A percentile compares a stretch with the other conserved stretches of the same genome.
Conservation (phyloP, 35 echinoderm and acorn worm genomes). For the Holothuria glaberrima region DNA sequence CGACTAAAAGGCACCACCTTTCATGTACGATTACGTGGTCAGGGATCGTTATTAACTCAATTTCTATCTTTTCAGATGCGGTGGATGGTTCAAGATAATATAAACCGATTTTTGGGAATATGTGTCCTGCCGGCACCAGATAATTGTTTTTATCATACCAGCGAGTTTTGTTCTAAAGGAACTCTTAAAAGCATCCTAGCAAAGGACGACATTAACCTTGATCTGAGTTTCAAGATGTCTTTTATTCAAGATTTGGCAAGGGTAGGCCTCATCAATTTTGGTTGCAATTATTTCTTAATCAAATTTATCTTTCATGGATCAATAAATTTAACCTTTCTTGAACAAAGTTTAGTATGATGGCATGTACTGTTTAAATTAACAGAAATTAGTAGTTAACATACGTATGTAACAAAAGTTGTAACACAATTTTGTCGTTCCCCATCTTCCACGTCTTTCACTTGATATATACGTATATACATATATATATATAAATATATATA, state of each 20-base stretch:
- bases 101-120: slow-evolving; percentile 89
- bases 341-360: no score
- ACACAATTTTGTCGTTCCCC: no score
- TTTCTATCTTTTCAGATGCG: slow-evolving; percentile 69
- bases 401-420: no score
- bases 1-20: no score
- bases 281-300: background rate
- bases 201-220: slow-evolving; percentile 91
- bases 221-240: slow-evolving; percentile 91
- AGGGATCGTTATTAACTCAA: background rate
- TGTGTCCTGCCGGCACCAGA: slow-evolving; percentile 76
- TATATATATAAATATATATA: no score
- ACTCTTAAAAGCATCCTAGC: slow-evolving; percentile 69
- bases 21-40: background rate
- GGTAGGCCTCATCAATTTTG: slow-evolving; percentile 41
- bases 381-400: no score
- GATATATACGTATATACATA: no score
- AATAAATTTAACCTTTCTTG: background rate
- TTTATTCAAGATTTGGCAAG: slow-evolving; percentile 90
- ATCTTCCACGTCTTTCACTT: no score
- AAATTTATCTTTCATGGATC: background rate
- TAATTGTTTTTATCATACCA: slow-evolving; percentile 86
- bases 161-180: slow-evolving; percentile 87
- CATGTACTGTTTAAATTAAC: no score
- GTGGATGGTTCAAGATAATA: slow-evolving; percentile 89